Base-by-base conservation (phyloP, 2,113 vertebrate species). In the Lontra canadensis region DNA sequence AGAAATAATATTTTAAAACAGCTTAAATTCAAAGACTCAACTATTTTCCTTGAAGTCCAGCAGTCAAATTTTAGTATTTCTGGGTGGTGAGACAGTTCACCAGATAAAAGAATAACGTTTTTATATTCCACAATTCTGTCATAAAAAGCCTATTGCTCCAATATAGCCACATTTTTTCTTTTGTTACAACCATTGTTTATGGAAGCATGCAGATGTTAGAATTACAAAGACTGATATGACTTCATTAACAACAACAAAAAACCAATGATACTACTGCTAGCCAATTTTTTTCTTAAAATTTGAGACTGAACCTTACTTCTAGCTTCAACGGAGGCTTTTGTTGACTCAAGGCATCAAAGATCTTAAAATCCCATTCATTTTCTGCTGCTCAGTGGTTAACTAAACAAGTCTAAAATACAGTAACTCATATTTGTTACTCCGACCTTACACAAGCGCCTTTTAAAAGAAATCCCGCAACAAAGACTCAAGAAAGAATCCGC, bases 181-280 rank as follows among this genome's bases (percentile, higher is more conserved):
- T 98, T 98, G 97, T 95, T 95, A 82, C 93, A 98, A 97, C 67
- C 79, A 23, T 7, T 96, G 79, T 90, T 95, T 93, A 81, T 10
- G 69, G 36, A 97, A 90, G 59, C 31, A 65, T 84, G 93, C 52
- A 95, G 57, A 95, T 21, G 95, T 90, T 67, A 96, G 87, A 95
- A 88, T 76, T 2, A 26, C 94, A 79, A 36, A 97, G 31, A 97
- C 34, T 84, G 39, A 95, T 93, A 92, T 47, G 59, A 97, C 92
- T 97, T 55, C 92, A 97, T 95, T 49, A 98, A 96, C 73, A 49
- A 96, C 49, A 52, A 55, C 15, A 52, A 94, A 42, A 94, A n/a
- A 92, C 67, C 95, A 85, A 11, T 29, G 29, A 20, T 17, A 93
- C 23, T 39, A 96, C 34, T 3, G 31, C 21, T 10, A 84, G 26